Percentiles rank a stretch among this genome's conserved stretches.
Evolutionary conservation across 2,797 vertebrate species (phyloP).

Genomic region (Brachyalestes nurse): DNA sequence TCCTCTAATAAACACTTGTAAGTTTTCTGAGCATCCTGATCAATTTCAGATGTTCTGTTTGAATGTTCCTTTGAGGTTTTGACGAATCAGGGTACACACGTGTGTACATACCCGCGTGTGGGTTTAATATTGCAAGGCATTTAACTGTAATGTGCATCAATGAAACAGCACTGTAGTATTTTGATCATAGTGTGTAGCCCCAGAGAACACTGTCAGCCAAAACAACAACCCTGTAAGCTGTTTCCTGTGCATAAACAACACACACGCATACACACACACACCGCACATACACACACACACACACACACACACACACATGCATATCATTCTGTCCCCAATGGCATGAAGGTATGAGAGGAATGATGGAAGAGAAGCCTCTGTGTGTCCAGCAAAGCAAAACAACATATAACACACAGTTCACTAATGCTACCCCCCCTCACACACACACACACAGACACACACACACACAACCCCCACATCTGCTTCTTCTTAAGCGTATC

Average conservation of each 20-base stretch:
- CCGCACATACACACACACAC: background rate
- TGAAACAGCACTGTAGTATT: background rate
- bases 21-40: background rate
- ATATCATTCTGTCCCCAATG: conserved; percentile 14
- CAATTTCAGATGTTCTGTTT: background rate
- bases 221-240: background rate
- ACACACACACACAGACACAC: too few species aligned
- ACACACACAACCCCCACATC: conserved; percentile 46
- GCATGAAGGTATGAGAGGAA: conserved; percentile 48
- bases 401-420: conserved; percentile 50
- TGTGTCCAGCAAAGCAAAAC: conserved; percentile 57
- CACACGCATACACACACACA: background rate
- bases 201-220: background rate
- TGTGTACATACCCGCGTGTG: background rate
- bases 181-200: background rate
- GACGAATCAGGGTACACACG: too few species aligned
- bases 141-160: background rate
- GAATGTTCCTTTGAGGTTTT: too few species aligned
- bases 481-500: conserved; percentile 63
- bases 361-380: conserved; percentile 35
- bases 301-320: background rate
- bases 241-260: background rate
- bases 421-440: conserved; percentile 23
- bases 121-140: background rate
- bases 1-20: background rate